Conservation (phyloP, 2,797 vertebrate species). For the Avahi laniger region DNA sequence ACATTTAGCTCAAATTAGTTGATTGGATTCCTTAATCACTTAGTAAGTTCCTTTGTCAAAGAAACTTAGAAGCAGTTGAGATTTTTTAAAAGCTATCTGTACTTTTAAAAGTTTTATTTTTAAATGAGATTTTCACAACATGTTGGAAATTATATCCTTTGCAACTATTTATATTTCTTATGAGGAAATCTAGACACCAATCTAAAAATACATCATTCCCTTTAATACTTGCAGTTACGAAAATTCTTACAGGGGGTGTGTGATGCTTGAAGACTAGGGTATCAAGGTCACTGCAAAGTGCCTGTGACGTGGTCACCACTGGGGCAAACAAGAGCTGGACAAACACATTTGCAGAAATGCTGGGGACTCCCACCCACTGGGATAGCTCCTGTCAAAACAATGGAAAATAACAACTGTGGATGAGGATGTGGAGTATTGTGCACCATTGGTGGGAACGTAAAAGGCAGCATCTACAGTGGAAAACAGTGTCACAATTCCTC, state of each 20-base stretch:
- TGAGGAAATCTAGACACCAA: neutral
- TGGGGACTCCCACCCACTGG: neutral
- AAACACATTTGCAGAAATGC: neutral
- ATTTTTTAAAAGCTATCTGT: neutral
- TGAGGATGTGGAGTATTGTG: neutral
- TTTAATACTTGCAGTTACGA: neutral
- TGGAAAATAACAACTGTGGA: neutral
- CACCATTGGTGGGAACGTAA: no score
- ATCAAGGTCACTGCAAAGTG: neutral
- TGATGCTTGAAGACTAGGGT: neutral
- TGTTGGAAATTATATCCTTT: neutral
- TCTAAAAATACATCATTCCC: neutral
- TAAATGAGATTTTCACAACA: neutral
- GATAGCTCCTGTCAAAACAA: neutral
- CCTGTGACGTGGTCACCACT: no score
- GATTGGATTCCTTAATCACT: conserved; percentile 60
- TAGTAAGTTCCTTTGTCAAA: conserved; percentile 60
- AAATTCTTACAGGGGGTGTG: neutral
- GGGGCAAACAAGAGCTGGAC: neutral
- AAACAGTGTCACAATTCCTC: neutral
- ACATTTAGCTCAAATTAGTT: conserved; percentile 60
- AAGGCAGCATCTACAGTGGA: neutral
- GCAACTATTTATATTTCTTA: neutral
- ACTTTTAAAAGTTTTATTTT: neutral
- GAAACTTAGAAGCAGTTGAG: neutral